Evolutionary conservation across 1,140 invertebrate species (phyloP), one percentile per base, ranked within the genome.

Genomic region (Drosophila nikananu): DNA sequence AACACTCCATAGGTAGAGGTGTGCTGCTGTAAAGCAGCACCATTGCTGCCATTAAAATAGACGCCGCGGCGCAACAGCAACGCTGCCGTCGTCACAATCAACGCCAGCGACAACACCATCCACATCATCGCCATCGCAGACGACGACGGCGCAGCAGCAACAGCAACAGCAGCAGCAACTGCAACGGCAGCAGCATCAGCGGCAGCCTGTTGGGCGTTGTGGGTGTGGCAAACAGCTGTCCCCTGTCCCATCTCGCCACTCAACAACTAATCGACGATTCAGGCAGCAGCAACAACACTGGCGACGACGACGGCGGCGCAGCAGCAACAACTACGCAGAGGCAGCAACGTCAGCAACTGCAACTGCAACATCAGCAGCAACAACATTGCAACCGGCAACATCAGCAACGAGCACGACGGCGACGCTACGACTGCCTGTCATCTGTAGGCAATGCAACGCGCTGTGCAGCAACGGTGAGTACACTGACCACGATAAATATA

Each of bases 371-470:
- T 30, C 55, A 67, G 32, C 80, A 67, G 21, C 66, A 54, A 27
- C 72, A 68, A 55, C 51, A 61, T 27, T 60, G 63, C 58, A 54
- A 72, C 35, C 63, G 58, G 46, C 83, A 70, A 58, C 76, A 72
- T 55, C 75, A 83, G 55, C 83, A 59, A 72, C 68, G 73, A 73
- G 75, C 42, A 41, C 75, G 76, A 54, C 86, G 80, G 76, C 84
- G 72, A 78, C 74, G 75, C 19, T 68, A 81, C 86, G 77, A 80
- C 80, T 76, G 86, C 75, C 86, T 92, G 92, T 83, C 91, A 89
- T 81, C 92, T 89, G 80, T 92, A 78, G 92, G 92, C 92, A 86
- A 93, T 93, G 92, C 92, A 93, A 92, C 92, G 92, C 66, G 79
- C 80, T 86, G 87, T 73, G 89, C 82, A 92, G 79, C 87, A 86